Evolutionary conservation across 2,888 invertebrate genomes (phyloP).

Genomic region (Bibio marci): DNA sequence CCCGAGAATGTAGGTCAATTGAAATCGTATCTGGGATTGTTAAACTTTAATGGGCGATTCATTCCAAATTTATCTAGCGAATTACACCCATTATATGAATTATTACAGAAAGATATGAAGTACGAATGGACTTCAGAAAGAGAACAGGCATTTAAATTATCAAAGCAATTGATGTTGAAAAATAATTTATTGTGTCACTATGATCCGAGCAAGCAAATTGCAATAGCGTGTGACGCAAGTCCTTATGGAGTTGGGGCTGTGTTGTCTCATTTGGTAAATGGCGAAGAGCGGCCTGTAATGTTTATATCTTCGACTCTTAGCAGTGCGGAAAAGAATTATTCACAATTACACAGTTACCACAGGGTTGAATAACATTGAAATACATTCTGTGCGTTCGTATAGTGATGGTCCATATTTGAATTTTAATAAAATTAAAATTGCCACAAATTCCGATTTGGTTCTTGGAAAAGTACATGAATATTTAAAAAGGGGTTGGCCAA

Average conservation of each 20-base stretch:
- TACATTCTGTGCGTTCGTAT: not conserved
- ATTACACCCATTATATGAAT: not conserved
- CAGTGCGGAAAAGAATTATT: not conserved
- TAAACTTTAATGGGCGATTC: constrained; percentile 8
- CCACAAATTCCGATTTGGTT: too few relatives aligned
- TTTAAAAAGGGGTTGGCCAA: too few relatives aligned
- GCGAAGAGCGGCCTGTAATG: not conserved
- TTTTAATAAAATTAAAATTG: too few relatives aligned
- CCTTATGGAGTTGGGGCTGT: constrained; percentile 5
- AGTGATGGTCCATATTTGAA: too few relatives aligned
- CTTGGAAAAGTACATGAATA: too few relatives aligned
- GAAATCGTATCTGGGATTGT: constrained; percentile 8
- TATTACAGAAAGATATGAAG: not conserved
- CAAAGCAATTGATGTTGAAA: constrained; percentile 4
- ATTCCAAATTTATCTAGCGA: constrained; percentile 6
- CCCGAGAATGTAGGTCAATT: constrained; percentile 7
- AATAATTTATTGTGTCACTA: constrained; percentile 5
- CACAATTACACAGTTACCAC: not conserved
- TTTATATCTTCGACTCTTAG: not conserved
- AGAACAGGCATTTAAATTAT: too few relatives aligned
- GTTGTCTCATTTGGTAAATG: constrained; percentile 1
- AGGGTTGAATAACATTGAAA: not conserved
- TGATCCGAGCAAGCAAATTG: constrained; percentile 3
- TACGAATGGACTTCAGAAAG: constrained; percentile 17
- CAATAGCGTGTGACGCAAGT: constrained; percentile 5